Base-by-base conservation (phyloP, 2,113 vertebrate species). In the Talpa occidentalis region DNA sequence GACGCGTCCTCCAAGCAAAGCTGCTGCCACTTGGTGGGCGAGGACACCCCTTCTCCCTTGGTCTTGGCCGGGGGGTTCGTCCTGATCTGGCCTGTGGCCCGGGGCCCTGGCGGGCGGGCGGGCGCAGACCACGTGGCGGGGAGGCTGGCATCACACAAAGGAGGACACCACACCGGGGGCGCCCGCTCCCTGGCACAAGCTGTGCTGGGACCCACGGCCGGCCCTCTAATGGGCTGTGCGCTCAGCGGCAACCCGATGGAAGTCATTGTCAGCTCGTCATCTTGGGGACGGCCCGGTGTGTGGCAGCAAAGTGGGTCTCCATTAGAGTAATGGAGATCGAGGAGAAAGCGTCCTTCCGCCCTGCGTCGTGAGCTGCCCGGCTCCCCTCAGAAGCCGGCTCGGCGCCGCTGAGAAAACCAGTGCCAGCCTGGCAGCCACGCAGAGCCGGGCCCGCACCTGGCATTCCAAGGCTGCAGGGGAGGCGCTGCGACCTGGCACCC, bases 311-410 rank as follows among this genome's bases (percentile, higher is more conserved):
- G 74, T 96, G 93, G 93, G 66, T 70, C 81, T 11, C 95, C 94
- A 95, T 96, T 96, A 97, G 26, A 17, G 87, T 96, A 96, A 97
- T 97, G 93, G 94, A 52, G 37, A 52, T 0, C 16, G 0, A 5
- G 49, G 73, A 5, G 67, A 56, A 56, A 90, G 85, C 26, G 0
- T 70, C 4, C 56, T 78, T 87, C 49, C 4, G 35, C 22, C 24
- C 0, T 0, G 5, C 16, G 2, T 1, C 1, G 8, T 4, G 52
- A 82, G 77, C 37, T 14, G 67, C 66, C 19, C 44, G 0, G 21
- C 77, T 42, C 26, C 66, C 40, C 80, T 62, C 0, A n/a, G 83
- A 56, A 56, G 42, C 69, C 69, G n/a, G 42, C 4, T 78, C 44
- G 0, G n/a, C 2, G 0, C 37, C 56, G 0, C 15, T 6, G 2